Evolutionary conservation across 2,113 vertebrate species (phyloP), one percentile per base, ranked within the genome.

Genomic region (Lophotis ruficrista): DNA sequence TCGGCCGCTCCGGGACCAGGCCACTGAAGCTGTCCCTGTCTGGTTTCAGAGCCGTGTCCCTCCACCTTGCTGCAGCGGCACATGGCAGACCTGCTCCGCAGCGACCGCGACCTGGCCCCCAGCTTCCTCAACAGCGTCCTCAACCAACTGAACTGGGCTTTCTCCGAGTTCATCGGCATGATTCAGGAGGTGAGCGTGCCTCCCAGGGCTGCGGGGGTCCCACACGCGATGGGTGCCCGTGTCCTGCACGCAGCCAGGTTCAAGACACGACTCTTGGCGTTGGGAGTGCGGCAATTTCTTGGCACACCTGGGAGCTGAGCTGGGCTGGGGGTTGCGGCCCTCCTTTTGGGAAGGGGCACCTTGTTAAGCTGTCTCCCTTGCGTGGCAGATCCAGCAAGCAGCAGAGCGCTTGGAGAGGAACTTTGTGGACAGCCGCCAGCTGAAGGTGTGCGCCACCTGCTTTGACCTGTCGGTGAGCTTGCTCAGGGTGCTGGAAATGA

Each of bases 121-220:
- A 99, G 99, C 90, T 99, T 99, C 97, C 99, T 99, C 96, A 99
- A 99, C 98, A 99, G 99, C 0, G 99, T 99, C 97, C 98, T 99
- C 68, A 99, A 99, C 97, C 99, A 99, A 96, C 99, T 99, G 65
- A 99, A 99, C 98, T 99, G 99, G 99, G 99, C 99, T 16, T 99
- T 99, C 97, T 99, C 99, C 0, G 99, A 99, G 97, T 99, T 99
- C 96, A 99, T 99, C 0, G 99, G 99, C 95, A 99, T 99, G 99
- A 99, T 99, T 92, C 99, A 99, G 96, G 99, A 99, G 99, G 99
- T 99, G 70, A 98, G 98, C 19, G 37, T 50, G 51, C 61, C 9
- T 0, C 24, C 33, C 4, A 2, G 64, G 38, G 30, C 87, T 35
- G 35, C 3, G 2, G 43, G n/a, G 18, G 2, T 45, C 58, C 2